phyloP scores from a whole-genome alignment of 2,113 vertebrate species.

The Chaenocephalus aceratus region DNA sequence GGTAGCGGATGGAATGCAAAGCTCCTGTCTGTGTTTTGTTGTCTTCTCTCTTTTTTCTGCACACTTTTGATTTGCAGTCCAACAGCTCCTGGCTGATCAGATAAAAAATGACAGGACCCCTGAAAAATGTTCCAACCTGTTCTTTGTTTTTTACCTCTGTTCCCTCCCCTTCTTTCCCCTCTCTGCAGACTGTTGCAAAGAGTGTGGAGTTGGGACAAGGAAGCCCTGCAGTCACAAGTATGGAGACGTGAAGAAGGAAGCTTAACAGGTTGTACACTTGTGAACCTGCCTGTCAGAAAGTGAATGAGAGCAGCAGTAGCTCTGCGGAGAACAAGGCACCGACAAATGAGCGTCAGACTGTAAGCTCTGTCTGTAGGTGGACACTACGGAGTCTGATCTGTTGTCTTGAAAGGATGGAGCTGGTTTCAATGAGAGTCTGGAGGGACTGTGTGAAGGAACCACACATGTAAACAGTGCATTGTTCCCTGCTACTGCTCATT shows the following conservation, averaged over 20 bases:
- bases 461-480: conserved; percentile 45
- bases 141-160: conserved; percentile 59
- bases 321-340: conserved; percentile 32
- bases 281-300: conserved; percentile 73
- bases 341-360: conserved; percentile 20
- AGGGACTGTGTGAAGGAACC: conserved; percentile 31
- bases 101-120: conserved; percentile 86
- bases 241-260: conserved; percentile 47
- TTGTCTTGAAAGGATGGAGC: conserved; percentile 32
- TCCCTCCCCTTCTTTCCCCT: conserved; percentile 34
- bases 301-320: conserved; percentile 47
- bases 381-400: conserved; percentile 38
- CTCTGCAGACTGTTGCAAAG: conserved; percentile 46
- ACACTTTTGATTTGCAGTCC: conserved; percentile 83
- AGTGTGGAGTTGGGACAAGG: conserved; percentile 64
- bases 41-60: conserved; percentile 67
- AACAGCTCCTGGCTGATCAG: conserved; percentile 87
- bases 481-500: conserved; percentile 45
- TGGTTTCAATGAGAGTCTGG: conserved; percentile 34
- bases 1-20: conserved; percentile 74
- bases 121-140: conserved; percentile 88
- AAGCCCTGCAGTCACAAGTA: conserved; percentile 78
- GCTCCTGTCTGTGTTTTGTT: conserved; percentile 72
- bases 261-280: conserved; percentile 72
- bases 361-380: conserved; percentile 35